Conservation (phyloP, 2,888 invertebrate genomes). For the Volucella inflata region DNA sequence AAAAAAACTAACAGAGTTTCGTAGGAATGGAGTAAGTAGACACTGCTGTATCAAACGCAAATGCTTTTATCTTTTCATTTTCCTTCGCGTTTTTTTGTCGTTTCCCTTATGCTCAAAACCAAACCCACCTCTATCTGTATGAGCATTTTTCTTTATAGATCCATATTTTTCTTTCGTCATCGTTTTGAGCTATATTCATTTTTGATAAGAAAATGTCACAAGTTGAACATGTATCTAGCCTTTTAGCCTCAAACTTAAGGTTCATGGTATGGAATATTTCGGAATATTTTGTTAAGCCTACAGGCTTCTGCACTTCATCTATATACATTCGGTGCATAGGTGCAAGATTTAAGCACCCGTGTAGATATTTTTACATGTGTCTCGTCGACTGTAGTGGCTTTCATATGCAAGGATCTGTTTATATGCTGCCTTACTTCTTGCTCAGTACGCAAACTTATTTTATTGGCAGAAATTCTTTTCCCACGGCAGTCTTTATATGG, state of each 20-base stretch:
- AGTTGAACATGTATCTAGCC: constrained; percentile 9
- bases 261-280: constrained; percentile 21
- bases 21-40: constrained; percentile 3
- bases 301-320: constrained; percentile 1
- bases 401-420: background rate
- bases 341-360: constrained; percentile 5
- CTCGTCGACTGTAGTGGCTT: constrained; percentile 8
- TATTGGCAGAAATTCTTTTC: no score
- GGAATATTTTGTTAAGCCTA: constrained; percentile 2
- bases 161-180: constrained; percentile 1
- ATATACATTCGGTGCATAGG: constrained; percentile 6
- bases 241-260: constrained; percentile 1
- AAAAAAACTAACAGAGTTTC: constrained; percentile 9
- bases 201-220: constrained; percentile 14
- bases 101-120: background rate
- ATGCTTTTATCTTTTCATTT: constrained; percentile 1
- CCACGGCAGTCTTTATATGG: no score
- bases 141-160: constrained; percentile 5
- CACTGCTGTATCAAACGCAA: constrained; percentile 16
- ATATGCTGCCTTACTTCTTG: constrained; percentile 2
- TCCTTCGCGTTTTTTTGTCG: constrained; percentile 9
- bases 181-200: constrained; percentile 8
- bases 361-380: constrained; percentile 22
- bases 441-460: background rate
- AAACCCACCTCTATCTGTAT: constrained; percentile 9